Conservation (phyloP, 2,797 vertebrate genomes). For the Sebastolobus alascanus region DNA sequence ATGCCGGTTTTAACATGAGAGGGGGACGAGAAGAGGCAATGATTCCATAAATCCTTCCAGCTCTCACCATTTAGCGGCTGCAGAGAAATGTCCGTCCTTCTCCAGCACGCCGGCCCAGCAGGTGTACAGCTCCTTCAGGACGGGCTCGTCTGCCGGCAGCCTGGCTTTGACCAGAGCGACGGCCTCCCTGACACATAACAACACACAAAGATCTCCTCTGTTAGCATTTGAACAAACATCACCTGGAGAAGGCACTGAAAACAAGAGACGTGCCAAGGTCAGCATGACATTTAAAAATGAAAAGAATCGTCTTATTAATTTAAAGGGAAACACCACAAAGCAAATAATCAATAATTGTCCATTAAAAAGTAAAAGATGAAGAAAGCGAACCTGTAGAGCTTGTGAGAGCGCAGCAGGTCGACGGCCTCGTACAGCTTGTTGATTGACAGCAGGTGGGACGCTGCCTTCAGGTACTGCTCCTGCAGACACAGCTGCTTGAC, state of each 20-base stretch:
- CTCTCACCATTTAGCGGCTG: constrained; percentile 94
- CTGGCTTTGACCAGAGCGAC: constrained; percentile 92
- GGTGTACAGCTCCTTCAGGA: constrained; percentile 90
- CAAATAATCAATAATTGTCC: background rate
- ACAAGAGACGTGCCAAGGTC: background rate
- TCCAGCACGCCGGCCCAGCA: constrained; percentile 93
- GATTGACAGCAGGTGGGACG: constrained; percentile 93
- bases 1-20: background rate
- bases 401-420: constrained; percentile 90
- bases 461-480: constrained; percentile 95
- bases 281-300: background rate
- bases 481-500: constrained; percentile 95
- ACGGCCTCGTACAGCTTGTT: constrained; percentile 93
- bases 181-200: constrained; percentile 88
- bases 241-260: background rate
- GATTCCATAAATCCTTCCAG: rapidly evolving
- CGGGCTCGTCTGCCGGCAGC: constrained; percentile 89
- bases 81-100: constrained; percentile 94
- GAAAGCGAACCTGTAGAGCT: constrained; percentile 89
- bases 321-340: background rate
- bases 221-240: background rate
- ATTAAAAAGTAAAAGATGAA: background rate
- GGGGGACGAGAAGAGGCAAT: too few species aligned
- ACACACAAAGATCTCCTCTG: background rate
- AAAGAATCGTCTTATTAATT: too few species aligned